Base-by-base conservation (phyloP, 2,888 invertebrate species). In the Crematogaster levior region DNA sequence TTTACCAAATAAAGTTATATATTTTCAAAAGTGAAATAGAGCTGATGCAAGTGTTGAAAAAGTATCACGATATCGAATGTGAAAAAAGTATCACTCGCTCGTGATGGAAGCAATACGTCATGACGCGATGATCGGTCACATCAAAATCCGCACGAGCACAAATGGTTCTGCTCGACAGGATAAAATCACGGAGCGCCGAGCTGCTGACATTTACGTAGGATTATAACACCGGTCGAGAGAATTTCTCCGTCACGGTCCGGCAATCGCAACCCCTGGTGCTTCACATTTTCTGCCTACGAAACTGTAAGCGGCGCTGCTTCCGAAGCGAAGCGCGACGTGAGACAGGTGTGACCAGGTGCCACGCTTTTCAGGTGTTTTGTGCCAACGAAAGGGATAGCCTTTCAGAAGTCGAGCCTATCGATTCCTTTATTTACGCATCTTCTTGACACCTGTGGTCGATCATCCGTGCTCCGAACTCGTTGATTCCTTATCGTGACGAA, bases 261-360 rank as follows among this genome's bases (percentile, higher is more conserved):
- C 51, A 86, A 83, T 75, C 85, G 63, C 88, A 89, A 89, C 85
- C 86, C 84, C 84, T 80, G 82, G 75, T 81, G 73, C 63, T 77
- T 70, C 85, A 81, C 72, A 79, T 65, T 81, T 60, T 73, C 40
- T 81, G 77, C 60, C 79, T 37, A 61, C 68, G 77, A 65, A 81
- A 82, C 80, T 75, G 68, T 51, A 82, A 83, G 70, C 80, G 86
- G 27, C 63, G 77, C 74, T 51, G 63, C 27, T 72, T 74, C 81
- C 73, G 85, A 88, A 88, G 83, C 86, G 89, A 87, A 86, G 85
- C 90, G 89, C 86, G 88, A 89, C 90, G 86, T 82, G 85, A 81
- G 82, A 91, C 93, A 93, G 93, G 93, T 93, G 93, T 90, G 88
- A 90, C 90, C 90, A 91, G 90, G 84, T 92, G 89, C 81, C 43